Evolutionary conservation across 2,797 vertebrate species (phyloP).

Genomic region (Adelosebastes latens): DNA sequence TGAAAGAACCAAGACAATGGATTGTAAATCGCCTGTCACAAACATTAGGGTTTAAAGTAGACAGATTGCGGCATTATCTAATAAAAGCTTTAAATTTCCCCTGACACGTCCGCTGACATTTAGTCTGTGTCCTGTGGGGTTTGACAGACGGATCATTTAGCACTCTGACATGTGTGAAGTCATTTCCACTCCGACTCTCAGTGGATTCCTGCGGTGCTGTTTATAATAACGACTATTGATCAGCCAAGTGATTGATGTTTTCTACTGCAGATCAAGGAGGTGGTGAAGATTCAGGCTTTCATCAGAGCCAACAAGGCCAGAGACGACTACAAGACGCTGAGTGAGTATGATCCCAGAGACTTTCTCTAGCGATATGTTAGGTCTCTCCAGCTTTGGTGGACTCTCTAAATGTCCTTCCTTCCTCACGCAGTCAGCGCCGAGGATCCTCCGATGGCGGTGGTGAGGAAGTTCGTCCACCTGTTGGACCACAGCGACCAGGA

Average conservation of each 20-base stretch:
- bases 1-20: neutral
- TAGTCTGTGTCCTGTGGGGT: neutral
- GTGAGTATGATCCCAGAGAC: conserved; percentile 81
- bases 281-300: conserved; percentile 98
- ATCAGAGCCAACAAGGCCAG: conserved; percentile 98
- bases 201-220: conserved; percentile 4
- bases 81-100: conserved; percentile 40
- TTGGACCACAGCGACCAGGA: conserved; percentile 98
- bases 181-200: conserved; percentile 11
- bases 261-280: conserved; percentile 88
- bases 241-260: conserved; percentile 23
- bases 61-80: neutral
- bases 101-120: conserved; percentile 26
- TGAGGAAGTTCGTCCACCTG: conserved; percentile 97
- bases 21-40: conserved; percentile 6
- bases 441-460: conserved; percentile 95
- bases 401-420: neutral
- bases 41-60: neutral
- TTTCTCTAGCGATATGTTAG: neutral
- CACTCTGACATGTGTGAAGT: conserved; percentile 22
- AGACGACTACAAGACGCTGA: conserved; percentile 98
- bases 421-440: conserved; percentile 87
- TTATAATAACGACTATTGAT: conserved; percentile 40
- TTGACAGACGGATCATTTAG: conserved; percentile 34
- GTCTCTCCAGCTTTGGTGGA: neutral